Base-by-base conservation (phyloP, 1,140 invertebrate genomes). In the Oscheius sp. region DNA sequence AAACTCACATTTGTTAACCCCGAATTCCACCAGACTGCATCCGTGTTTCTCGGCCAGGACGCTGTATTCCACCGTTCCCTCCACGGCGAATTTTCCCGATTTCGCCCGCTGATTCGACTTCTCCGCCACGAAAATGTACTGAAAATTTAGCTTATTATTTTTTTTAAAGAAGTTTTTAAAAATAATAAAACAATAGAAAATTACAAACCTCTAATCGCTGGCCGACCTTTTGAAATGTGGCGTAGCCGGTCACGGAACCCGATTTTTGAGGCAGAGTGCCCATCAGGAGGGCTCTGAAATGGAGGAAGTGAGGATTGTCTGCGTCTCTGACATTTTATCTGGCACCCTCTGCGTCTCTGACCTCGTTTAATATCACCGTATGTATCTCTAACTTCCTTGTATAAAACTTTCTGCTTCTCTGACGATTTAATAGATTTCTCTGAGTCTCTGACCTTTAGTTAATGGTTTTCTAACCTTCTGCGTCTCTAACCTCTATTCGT, bases 21-120 rank as follows among this genome's bases (percentile, higher is more conserved):
- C 49, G 28, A 55, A 55, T 23, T 55, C 49, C 7, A 55, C 49
- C 49, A 55, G 28, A 55, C 49, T 55, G 49, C 49, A 55, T 15
- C 49, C 49, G 49, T 13, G 28, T 23, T 55, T 55, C 7, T 23
- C 28, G 23, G 7, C 49, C 49, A 55, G 28, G 7, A 55, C 49
- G 4, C 15, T 55, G 28, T 55, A 55, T 4, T 55, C 49, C 4
- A 55, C 28, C 7, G 49, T 55, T 55, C 49, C 49, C 28, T 23
- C 49, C 28, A 55, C 49, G 28, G 49, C 49, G 28, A 13, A 55
- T 23, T 55, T 55, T 55, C 49, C 49, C 23, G 49, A 13, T 23
- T 55, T 55, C 28, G 15, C 49, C 7, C 49, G 49, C 28, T 26
- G 15, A 23, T 15, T 55, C 4, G 49, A 7, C 23, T 55, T 55